Conservation (phyloP, 1,140 invertebrate species). For the Orchesella cincta region DNA sequence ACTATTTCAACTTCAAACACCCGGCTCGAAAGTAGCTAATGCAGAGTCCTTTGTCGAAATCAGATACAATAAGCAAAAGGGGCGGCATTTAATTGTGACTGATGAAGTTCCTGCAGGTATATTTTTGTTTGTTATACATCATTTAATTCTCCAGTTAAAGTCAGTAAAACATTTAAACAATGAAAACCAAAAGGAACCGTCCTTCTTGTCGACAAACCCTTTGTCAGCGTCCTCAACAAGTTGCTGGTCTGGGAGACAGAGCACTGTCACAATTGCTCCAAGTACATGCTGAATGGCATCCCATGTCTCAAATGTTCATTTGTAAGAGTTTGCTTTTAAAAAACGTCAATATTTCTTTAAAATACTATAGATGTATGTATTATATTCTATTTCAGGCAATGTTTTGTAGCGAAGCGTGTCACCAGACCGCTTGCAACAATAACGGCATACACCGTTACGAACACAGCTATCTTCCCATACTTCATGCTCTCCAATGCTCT, state of each 20-base stretch:
- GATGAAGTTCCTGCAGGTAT: conserved; percentile 32
- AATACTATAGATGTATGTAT: not conserved
- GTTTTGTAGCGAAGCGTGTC: conserved; percentile 39
- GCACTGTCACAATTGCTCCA: conserved; percentile 41
- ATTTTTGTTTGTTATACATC: too few relatives aligned
- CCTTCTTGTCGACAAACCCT: conserved; percentile 42
- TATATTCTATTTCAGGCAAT: conserved; percentile 30
- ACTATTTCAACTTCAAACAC: conserved; percentile 30
- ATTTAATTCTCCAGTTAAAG: not conserved
- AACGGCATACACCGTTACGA: conserved; percentile 30
- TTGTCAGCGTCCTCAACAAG: conserved; percentile 30
- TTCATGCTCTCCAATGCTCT: not conserved
- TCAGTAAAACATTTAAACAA: not conserved
- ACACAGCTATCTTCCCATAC: conserved; percentile 22
- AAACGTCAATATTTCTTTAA: conserved; percentile 1
- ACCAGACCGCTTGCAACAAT: not conserved
- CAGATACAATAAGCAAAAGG: conserved; percentile 4
- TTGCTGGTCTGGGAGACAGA: conserved; percentile 32
- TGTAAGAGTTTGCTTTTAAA: conserved; percentile 31
- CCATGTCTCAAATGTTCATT: conserved; percentile 44
- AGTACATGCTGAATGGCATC: conserved; percentile 25
- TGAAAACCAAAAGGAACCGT: conserved; percentile 38
- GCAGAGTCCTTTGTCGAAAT: conserved; percentile 38
- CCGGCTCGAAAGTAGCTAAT: conserved; percentile 16
- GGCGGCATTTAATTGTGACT: conserved; percentile 32